Evolutionary conservation across 2,888 invertebrate genomes (phyloP).

Genomic region (Oscheius sp.): DNA sequence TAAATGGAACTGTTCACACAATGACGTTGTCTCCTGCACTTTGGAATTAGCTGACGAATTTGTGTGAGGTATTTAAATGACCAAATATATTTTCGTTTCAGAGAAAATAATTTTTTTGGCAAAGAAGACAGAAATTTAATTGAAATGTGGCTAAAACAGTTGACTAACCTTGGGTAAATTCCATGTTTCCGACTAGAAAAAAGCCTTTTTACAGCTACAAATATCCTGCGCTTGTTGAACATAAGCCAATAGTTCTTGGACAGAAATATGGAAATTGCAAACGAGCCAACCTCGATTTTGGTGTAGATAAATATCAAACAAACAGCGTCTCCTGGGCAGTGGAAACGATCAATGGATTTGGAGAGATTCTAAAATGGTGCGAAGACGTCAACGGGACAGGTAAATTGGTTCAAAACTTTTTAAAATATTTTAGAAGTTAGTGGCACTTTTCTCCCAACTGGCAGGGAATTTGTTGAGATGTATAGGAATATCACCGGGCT

Average conservation of each 20-base stretch:
- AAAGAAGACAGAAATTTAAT: conserved; percentile 39
- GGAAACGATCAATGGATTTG: neutral
- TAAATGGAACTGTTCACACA: conserved; percentile 39
- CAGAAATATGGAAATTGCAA: conserved; percentile 7
- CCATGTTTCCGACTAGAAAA: neutral
- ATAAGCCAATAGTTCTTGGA: neutral
- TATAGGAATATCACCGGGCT: neutral
- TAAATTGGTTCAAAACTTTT: neutral
- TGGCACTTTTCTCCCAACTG: neutral
- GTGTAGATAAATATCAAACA: neutral
- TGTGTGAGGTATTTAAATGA: neutral
- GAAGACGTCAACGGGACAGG: neutral
- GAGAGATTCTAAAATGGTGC: neutral
- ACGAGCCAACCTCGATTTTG: conserved; percentile 9
- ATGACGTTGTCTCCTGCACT: conserved; percentile 38
- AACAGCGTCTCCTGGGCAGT: neutral
- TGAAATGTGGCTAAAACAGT: conserved; percentile 33
- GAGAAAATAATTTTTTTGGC: conserved; percentile 34
- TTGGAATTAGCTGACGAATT: conserved; percentile 37
- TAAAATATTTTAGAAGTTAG: neutral
- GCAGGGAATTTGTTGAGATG: neutral
- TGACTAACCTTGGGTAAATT: conserved; percentile 28
- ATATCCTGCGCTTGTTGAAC: neutral
- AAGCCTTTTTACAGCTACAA: neutral
- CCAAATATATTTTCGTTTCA: neutral